A percentile compares a stretch with the other conserved stretches of the same genome.
Conservation (phyloP, 1,140 invertebrate genomes). For the Paramacrobiotus metropolitanus region DNA sequence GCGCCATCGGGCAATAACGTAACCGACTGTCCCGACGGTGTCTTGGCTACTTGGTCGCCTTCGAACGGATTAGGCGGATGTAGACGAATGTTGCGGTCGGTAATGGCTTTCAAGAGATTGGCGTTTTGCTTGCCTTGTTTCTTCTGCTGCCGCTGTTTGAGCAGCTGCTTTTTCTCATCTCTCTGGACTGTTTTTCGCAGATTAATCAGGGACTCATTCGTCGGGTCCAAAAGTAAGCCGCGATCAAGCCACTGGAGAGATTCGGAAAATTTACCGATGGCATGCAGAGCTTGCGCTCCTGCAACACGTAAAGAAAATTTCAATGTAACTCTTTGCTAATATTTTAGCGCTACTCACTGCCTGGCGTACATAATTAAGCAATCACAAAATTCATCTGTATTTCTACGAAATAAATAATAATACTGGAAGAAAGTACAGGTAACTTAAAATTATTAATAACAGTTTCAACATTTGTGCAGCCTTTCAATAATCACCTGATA, state of each 20-base stretch:
- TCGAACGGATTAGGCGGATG: conserved; percentile 23
- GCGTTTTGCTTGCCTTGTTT: conserved; percentile 16
- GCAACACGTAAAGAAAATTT: not conserved
- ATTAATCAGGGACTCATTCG: not conserved
- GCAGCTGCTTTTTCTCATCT: not conserved
- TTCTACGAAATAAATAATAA: too few species aligned
- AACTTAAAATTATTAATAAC: too few species aligned
- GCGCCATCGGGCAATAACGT: conserved; percentile 30
- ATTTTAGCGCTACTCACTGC: too few species aligned
- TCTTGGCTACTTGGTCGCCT: not conserved
- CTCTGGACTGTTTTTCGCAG: not conserved
- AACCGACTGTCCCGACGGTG: conserved; percentile 31
- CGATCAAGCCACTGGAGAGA: not conserved
- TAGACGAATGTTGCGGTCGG: conserved; percentile 31
- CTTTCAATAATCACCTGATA: too few species aligned
- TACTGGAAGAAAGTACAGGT: too few species aligned
- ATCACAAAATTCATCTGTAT: too few species aligned
- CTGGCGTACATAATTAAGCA: too few species aligned
- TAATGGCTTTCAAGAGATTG: conserved; percentile 5
- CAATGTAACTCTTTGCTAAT: not conserved
- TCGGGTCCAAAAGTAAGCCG: not conserved
- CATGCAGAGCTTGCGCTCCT: not conserved
- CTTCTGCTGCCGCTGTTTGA: not conserved
- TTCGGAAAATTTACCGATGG: not conserved
- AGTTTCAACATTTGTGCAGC: too few species aligned